Evolutionary conservation across 2,888 invertebrate species (phyloP).

Genomic region (Lepas anatifera): DNA sequence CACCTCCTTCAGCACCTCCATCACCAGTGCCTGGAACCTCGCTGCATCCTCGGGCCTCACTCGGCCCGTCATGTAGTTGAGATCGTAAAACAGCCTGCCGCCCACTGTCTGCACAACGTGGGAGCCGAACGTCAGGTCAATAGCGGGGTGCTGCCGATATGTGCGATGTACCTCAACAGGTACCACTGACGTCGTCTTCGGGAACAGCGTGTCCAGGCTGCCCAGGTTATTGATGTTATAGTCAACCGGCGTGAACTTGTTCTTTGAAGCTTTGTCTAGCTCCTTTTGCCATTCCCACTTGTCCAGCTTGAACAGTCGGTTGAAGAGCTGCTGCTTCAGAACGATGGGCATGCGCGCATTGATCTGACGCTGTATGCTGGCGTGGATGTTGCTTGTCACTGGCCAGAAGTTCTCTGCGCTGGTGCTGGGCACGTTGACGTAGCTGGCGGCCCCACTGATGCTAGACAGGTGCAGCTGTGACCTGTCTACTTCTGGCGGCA

Average conservation of each 20-base stretch:
- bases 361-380: no score
- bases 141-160: background rate
- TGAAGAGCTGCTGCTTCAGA: no score
- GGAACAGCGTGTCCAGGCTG: background rate
- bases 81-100: background rate
- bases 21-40: background rate
- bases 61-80: background rate
- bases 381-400: background rate
- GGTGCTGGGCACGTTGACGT: background rate
- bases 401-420: background rate
- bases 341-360: no score
- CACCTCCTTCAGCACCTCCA: background rate
- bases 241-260: background rate
- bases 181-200: background rate
- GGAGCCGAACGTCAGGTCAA: background rate
- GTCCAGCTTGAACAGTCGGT: background rate
- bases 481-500: background rate
- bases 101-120: conserved; percentile 1
- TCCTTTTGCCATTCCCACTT: background rate
- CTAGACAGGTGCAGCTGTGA: background rate
- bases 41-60: background rate
- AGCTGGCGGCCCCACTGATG: background rate
- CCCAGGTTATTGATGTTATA: background rate
- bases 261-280: background rate
- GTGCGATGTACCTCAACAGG: background rate